Percentiles rank a stretch among this genome's conserved stretches.
Evolutionary conservation across 2,113 vertebrate genomes (phyloP).

Genomic region (Daubentonia madagascariensis): DNA sequence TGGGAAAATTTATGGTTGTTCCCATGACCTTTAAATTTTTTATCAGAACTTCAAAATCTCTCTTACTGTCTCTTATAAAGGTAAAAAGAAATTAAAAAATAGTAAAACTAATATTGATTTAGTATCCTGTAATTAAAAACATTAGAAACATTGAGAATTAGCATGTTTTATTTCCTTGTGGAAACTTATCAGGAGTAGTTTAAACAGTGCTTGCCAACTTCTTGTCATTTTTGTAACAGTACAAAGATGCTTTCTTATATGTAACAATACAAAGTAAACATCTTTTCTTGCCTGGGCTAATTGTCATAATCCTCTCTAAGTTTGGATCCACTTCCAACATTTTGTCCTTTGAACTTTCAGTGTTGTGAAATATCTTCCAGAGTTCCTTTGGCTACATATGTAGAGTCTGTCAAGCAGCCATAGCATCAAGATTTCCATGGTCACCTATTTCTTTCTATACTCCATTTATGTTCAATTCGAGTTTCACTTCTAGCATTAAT

Average conservation of each 20-base stretch:
- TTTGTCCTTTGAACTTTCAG: neutral
- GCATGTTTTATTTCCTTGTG: neutral
- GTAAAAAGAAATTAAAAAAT: neutral
- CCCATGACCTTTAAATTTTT: neutral
- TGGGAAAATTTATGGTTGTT: neutral
- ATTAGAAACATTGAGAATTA: neutral
- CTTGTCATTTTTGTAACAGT: neutral
- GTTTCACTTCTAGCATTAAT: neutral
- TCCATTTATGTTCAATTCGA: neutral
- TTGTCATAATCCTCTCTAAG: neutral
- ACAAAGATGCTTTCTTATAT: neutral
- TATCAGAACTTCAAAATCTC: slow-evolving; percentile 25
- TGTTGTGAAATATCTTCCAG: neutral
- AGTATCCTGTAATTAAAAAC: neutral
- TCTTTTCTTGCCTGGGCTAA: neutral
- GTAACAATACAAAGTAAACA: neutral
- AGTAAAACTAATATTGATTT: neutral
- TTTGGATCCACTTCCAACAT: neutral
- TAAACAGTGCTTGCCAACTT: neutral
- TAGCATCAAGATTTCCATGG: neutral
- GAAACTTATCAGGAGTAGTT: neutral
- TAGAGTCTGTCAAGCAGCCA: neutral
- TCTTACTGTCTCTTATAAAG: neutral
- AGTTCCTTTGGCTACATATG: neutral
- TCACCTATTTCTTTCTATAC: neutral